Conservation (phyloP, 1,140 invertebrate species). For the Scaptomyza hsui region DNA sequence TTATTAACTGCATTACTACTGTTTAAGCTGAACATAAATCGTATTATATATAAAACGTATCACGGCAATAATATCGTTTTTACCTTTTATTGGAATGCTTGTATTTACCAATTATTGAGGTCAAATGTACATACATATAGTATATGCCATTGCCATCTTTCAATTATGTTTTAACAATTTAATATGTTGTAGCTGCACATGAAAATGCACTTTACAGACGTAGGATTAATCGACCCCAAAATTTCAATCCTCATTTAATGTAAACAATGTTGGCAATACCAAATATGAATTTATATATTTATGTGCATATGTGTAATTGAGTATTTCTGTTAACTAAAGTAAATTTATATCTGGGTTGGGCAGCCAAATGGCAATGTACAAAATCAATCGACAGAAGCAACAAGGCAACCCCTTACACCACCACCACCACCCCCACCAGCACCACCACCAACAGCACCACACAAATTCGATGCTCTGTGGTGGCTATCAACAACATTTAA, state of each 20-base stretch:
- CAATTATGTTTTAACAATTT: conserved; percentile 70
- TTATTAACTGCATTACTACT: neutral
- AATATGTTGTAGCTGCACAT: conserved; percentile 59
- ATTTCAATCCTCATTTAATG: conserved; percentile 57
- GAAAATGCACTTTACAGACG: conserved; percentile 44
- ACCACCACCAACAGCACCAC: neutral
- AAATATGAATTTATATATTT: neutral
- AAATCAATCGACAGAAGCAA: conserved; percentile 52
- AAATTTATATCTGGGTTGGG: conserved; percentile 10
- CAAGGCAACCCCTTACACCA: neutral
- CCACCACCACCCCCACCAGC: neutral
- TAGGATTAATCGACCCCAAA: conserved; percentile 55
- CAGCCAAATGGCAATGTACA: conserved; percentile 47
- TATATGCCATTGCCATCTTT: conserved; percentile 50
- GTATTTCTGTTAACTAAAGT: conserved; percentile 6
- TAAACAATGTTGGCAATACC: neutral
- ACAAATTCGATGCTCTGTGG: neutral
- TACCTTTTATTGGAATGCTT: conserved; percentile 12
- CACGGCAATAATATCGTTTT: neutral
- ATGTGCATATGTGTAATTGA: neutral
- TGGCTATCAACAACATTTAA: conserved; percentile 67
- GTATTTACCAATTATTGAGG: conserved; percentile 43
- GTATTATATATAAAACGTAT: neutral
- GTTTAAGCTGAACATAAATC: neutral
- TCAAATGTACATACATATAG: conserved; percentile 11